phyloP scores from a whole-genome alignment of 2,113 vertebrate species.

The Lampris incognitus region DNA sequence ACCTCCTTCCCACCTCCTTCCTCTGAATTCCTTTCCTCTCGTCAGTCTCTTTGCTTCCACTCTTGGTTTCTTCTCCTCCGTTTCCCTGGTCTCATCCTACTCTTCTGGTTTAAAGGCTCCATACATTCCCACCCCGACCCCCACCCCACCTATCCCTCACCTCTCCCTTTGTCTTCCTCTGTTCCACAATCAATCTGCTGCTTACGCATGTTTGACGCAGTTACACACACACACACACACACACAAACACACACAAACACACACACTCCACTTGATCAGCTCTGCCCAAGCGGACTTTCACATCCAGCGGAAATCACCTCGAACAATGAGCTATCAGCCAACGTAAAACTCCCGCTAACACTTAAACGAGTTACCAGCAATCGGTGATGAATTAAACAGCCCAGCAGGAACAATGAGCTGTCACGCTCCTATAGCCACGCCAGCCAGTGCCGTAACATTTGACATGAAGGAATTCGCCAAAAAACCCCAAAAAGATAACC shows the following conservation, averaged over 20 bases:
- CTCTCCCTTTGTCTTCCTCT: neutral
- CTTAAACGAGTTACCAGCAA: slow-evolving; percentile 37
- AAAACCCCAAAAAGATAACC: too few species aligned
- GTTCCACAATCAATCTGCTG: slow-evolving; percentile 7
- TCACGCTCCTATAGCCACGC: neutral
- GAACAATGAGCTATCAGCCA: slow-evolving; percentile 11
- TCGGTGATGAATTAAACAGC: slow-evolving; percentile 56
- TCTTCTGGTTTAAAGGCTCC: neutral
- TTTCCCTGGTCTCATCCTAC: neutral
- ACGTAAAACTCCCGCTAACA: slow-evolving; percentile 7
- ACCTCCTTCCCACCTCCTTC: neutral
- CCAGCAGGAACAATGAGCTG: slow-evolving; percentile 53
- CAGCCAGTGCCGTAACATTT: too few species aligned
- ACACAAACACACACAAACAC: slow-evolving; percentile 3
- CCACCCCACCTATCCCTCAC: neutral
- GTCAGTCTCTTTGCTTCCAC: neutral
- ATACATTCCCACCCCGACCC: neutral
- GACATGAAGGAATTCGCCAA: too few species aligned
- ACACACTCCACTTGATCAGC: neutral
- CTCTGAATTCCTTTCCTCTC: neutral
- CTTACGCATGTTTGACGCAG: neutral
- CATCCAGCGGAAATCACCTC: slow-evolving; percentile 30
- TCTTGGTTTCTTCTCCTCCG: neutral
- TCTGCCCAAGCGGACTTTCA: slow-evolving; percentile 29
- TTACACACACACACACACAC: neutral